phyloP scores from a whole-genome alignment of 64 coral and sea anemone species.

The Porites australiensis region DNA sequence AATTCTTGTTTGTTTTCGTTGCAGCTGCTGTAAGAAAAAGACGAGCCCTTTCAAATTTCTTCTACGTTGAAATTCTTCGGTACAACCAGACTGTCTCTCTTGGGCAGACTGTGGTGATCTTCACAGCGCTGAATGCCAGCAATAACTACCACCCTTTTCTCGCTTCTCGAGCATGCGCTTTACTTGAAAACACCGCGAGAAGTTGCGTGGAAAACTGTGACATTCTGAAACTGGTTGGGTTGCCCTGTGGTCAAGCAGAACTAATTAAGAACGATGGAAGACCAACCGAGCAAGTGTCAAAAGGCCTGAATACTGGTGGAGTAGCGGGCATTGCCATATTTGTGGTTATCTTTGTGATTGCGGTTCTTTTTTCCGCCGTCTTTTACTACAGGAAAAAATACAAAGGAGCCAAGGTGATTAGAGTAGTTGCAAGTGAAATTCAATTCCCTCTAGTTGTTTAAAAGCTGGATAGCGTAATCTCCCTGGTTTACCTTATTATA shows the following conservation, averaged over 20 bases:
- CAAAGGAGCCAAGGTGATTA: slow-evolving; percentile 66
- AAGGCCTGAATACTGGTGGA: slow-evolving; percentile 36
- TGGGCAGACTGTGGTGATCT: slow-evolving; percentile 31
- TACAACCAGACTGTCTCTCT: background rate
- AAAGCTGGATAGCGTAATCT: no score
- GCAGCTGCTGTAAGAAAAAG: background rate
- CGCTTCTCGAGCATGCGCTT: slow-evolving; percentile 59
- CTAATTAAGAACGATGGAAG: background rate
- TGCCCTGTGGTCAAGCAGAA: slow-evolving; percentile 30
- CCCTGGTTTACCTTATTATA: no score
- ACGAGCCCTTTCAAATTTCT: slow-evolving; percentile 66
- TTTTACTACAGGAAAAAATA: slow-evolving; percentile 92
- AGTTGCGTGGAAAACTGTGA: slow-evolving; percentile 66
- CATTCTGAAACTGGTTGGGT: background rate
- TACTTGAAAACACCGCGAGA: slow-evolving; percentile 33
- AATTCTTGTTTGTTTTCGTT: background rate
- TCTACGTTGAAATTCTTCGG: slow-evolving; percentile 76
- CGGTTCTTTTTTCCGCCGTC: slow-evolving; percentile 55
- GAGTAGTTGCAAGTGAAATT: no score
- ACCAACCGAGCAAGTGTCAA: background rate
- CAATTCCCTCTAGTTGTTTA: no score
- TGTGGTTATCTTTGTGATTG: slow-evolving; percentile 52
- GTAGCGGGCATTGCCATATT: slow-evolving; percentile 65
- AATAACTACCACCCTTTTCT: slow-evolving; percentile 66
- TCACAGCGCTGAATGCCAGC: slow-evolving; percentile 65